Evolutionary conservation across 2,797 vertebrate species (phyloP), one percentile per base, ranked within the genome.

Genomic region (Spinus olivaceus): DNA sequence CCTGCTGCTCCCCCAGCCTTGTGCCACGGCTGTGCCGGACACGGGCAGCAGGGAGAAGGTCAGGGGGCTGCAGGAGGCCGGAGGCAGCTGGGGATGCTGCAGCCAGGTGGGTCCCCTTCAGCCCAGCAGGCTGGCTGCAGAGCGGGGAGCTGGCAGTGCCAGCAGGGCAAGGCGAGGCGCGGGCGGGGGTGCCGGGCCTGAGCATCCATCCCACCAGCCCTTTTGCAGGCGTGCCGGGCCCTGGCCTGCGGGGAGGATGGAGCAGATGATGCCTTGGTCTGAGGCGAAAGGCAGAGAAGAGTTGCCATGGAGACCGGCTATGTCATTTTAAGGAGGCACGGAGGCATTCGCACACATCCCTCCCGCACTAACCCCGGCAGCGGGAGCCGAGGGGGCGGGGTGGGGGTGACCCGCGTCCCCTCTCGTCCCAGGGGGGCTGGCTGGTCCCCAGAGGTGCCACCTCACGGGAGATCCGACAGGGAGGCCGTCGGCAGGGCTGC

Each of bases 281-380:
- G 94, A 96, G 96, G 96, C 65, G 19, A 95, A 95, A 97, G 95
- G 94, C 96, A 96, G 92, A 88, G 87, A 61, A 56, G 87, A 14
- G 97, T 97, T 97, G 96, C 97, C 90, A 97, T 97, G 96, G 97
- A 97, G 94, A 97, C 90, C 9, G 32, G 56, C 90, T 47, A 65
- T 97, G 90, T 97, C 88, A 87, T 96, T 94, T 95, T 90, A 94
- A 97, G 95, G 96, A 95, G 73, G 93, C 79, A 7, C 86, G 1
- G 79, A 95, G 73, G 51, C 86, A 20, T 88, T 82, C n/a, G 1
- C 87, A 42, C 60, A 72, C 85, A 5, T n/a, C 78, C 60, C 51
- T 56, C 50, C 57, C 1, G 1, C 15, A 33, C 39, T 41, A 76
- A 25, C 56, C 88, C 81, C 65, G 3, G 66, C 54, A 18, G 33